Conservation (phyloP, 2,888 invertebrate species). For the Hyppa rectilinea region DNA sequence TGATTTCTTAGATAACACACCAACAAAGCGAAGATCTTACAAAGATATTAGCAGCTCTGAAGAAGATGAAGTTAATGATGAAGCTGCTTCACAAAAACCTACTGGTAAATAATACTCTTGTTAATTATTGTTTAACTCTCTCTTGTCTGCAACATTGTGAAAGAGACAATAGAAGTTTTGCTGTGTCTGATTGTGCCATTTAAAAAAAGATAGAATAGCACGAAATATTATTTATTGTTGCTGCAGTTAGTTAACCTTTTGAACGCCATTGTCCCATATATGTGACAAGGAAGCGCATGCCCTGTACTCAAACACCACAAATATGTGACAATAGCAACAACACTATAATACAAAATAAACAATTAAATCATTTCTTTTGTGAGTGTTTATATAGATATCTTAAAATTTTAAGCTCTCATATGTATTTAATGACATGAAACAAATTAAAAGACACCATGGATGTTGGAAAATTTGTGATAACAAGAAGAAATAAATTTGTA, state of each 20-base stretch:
- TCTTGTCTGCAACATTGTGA: not conserved
- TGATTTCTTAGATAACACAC: slow-evolving; percentile 77
- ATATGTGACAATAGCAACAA: too few relatives aligned
- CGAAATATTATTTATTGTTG: not conserved
- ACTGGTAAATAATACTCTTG: slow-evolving; percentile 72
- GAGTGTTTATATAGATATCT: too few relatives aligned
- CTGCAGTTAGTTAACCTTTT: not conserved
- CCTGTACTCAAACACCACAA: too few relatives aligned
- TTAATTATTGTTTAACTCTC: not conserved
- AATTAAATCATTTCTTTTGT: too few relatives aligned
- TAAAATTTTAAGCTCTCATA: too few relatives aligned
- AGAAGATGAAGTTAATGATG: slow-evolving; percentile 75
- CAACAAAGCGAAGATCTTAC: slow-evolving; percentile 71
- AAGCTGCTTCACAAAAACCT: slow-evolving; percentile 73
- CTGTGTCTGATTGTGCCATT: not conserved
- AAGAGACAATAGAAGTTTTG: not conserved
- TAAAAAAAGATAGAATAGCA: not conserved
- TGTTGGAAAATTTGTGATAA: too few relatives aligned
- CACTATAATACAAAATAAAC: too few relatives aligned
- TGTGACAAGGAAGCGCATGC: too few relatives aligned
- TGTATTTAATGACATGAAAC: too few relatives aligned
- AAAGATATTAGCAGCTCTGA: slow-evolving; percentile 63
- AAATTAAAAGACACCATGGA: too few relatives aligned
- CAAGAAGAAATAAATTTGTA: too few relatives aligned
- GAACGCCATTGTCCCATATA: too few relatives aligned